Percentiles rank a stretch among this genome's conserved stretches.
These are phyloP conservation scores for Enteromius argenteus DNA, from an alignment of 2,797 vertebrate species.

Conservation along the genomic window DNA sequence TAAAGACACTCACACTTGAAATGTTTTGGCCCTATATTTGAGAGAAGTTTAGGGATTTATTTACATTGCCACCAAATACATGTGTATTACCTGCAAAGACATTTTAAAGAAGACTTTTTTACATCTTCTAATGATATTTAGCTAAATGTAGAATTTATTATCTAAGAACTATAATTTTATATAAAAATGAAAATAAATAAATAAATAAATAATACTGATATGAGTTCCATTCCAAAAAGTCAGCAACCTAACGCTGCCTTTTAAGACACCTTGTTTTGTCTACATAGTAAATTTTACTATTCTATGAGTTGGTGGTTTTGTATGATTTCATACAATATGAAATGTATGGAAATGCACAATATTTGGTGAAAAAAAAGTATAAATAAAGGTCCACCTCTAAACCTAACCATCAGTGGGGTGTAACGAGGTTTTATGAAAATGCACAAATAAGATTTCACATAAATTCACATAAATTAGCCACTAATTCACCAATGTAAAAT, in stretches of 20 bases:
- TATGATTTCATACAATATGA: not conserved
- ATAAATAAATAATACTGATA: too few species aligned
- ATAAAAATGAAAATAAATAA: too few species aligned
- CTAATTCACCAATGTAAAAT: not conserved
- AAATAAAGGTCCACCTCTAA: too few species aligned
- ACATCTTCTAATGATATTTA: too few species aligned
- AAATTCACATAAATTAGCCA: not conserved
- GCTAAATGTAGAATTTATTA: too few species aligned
- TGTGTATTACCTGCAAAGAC: not conserved
- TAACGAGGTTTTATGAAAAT: not conserved
- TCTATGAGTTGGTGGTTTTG: not conserved
- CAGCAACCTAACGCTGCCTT: too few species aligned
- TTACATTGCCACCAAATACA: not conserved
- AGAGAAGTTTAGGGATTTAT: not conserved
- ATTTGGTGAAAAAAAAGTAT: not conserved
- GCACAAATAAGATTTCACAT: not conserved
- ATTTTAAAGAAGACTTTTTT: not conserved
- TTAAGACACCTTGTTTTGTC: not conserved
- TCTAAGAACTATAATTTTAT: too few species aligned
- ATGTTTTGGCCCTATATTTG: constrained; percentile 5
- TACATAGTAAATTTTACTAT: not conserved
- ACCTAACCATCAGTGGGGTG: too few species aligned
- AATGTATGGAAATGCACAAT: not conserved
- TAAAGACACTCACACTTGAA: constrained; percentile 13
- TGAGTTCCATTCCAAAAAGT: too few species aligned